Conservation (phyloP, 2,888 invertebrate species). For the Callyntrura sp. region DNA sequence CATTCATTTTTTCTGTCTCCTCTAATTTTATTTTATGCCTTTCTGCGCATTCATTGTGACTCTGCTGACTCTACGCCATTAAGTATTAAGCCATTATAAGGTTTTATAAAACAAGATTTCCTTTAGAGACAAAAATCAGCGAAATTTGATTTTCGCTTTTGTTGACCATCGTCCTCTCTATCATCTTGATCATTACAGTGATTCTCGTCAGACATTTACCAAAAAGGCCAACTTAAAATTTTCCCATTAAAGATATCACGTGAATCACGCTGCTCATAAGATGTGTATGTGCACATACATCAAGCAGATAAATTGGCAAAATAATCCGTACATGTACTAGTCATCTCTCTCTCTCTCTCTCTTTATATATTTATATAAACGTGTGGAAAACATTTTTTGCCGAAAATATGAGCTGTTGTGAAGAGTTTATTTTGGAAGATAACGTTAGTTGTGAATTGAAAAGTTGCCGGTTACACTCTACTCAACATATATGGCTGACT, state of each 20-base stretch:
- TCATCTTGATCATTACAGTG: not conserved
- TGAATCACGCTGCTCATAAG: constrained; percentile 1
- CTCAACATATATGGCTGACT: not conserved
- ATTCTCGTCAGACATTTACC: not conserved
- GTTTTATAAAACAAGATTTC: constrained; percentile 55
- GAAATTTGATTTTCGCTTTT: constrained; percentile 73
- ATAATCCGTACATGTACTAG: not conserved
- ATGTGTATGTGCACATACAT: not conserved
- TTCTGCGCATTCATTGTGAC: too few species aligned
- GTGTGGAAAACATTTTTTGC: not conserved
- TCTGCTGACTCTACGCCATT: not conserved
- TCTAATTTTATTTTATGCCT: constrained; percentile 23
- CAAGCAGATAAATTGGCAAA: not conserved
- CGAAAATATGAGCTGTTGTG: not conserved
- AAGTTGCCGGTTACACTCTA: not conserved
- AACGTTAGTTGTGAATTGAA: constrained; percentile 8
- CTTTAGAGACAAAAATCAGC: constrained; percentile 51
- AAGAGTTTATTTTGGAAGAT: not conserved
- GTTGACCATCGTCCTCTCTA: not conserved
- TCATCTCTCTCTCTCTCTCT: too few species aligned
- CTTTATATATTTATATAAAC: not conserved
- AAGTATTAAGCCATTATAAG: constrained; percentile 33
- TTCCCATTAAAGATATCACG: not conserved
- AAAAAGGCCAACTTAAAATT: constrained; percentile 39
- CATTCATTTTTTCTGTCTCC: constrained; percentile 42